Evolutionary conservation across 1,140 invertebrate genomes (phyloP), one percentile per base, ranked within the genome.

Genomic region (Micrasema longulum): DNA sequence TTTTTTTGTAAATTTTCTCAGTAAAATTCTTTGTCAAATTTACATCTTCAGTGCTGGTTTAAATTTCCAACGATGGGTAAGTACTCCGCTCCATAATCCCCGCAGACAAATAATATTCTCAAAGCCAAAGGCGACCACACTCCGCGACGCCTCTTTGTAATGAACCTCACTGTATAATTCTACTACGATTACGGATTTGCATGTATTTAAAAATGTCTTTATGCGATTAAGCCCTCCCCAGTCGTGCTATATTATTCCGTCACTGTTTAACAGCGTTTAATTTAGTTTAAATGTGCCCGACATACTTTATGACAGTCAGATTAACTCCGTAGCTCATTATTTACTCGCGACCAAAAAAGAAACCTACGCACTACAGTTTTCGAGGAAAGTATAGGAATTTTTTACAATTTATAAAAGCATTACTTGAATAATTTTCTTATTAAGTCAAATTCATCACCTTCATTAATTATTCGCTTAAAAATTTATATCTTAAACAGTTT

Each of bases 91-190:
- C 43, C 23, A 47, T 64, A 64, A 64, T 64, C 60, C 60, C 16
- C 26, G 26, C 60, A 64, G 5, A 64, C 60, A 64, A 64, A 64
- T 64, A 64, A 64, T 64, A 45, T 64, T 47, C 60, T 26, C 60
- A 64, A 64, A 64, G 43, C 23, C 41, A 26, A 12, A 11, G 20
- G 41, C 60, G 38, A 26, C 60, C 60, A 47, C 60, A 64, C 43
- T 64, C 45, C 26, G 18, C 7, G 22, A 47, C 60, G 60, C 60
- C 43, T 47, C 41, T 64, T 64, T 64, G 60, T 64, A 64, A 64
- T 36, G 43, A 64, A 64, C 60, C 53, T 48, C 43, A 22, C 43
- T 12, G 41, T 64, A 64, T 64, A 64, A 64, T 64, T 57, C 43
- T 23, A 11, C 23, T 0, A 18, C 60, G 53, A 9, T 48, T 22